Conservation (phyloP, 2,888 invertebrate genomes). For the Oligia latruncula region DNA sequence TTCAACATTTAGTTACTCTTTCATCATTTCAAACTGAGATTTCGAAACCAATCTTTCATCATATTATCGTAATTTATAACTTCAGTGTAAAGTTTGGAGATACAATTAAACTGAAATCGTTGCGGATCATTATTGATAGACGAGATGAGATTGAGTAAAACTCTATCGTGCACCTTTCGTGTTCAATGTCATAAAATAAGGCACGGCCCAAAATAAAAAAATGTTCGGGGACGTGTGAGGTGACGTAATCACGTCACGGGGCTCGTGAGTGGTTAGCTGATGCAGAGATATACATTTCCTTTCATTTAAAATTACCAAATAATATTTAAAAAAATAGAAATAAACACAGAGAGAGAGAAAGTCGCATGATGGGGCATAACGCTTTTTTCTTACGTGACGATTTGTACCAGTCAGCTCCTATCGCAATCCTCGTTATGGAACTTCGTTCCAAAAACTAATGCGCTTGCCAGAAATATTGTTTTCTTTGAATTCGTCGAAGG, state of each 20-base stretch:
- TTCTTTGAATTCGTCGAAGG: neutral
- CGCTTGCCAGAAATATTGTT: neutral
- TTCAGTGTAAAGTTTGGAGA: neutral
- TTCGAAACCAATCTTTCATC: neutral
- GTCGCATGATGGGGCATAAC: neutral
- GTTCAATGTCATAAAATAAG: constrained; percentile 2
- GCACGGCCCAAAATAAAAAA: neutral
- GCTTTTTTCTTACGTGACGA: neutral
- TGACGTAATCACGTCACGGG: too few species aligned
- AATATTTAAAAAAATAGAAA: neutral
- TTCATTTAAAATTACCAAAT: neutral
- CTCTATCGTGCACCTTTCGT: neutral
- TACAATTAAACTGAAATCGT: neutral
- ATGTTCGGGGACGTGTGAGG: too few species aligned
- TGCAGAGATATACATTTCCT: neutral
- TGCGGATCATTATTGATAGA: neutral
- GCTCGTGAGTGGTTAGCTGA: neutral
- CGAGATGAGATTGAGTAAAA: neutral
- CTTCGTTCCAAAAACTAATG: neutral
- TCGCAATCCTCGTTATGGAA: neutral
- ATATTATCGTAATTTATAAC: constrained; percentile 2
- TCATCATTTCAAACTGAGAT: neutral
- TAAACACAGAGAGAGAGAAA: neutral
- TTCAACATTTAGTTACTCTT: constrained; percentile 16
- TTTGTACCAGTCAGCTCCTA: too few species aligned